phyloP scores from a whole-genome alignment of 2,888 invertebrate genomes.

The Nezara viridula region DNA sequence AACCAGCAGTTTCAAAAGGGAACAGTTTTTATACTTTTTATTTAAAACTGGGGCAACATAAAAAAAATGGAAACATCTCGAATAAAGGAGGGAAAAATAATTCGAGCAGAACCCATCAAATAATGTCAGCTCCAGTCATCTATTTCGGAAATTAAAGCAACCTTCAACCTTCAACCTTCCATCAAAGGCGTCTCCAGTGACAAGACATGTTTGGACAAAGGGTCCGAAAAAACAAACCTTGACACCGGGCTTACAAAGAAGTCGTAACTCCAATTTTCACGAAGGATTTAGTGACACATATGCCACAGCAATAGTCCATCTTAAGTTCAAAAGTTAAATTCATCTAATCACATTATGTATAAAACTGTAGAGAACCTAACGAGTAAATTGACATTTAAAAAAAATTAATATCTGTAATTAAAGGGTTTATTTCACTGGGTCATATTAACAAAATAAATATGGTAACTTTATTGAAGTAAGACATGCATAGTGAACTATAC shows the following conservation, averaged over 20 bases:
- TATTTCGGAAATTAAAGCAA: background rate
- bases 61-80: background rate
- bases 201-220: background rate
- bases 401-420: too few relatives aligned
- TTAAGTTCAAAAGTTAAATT: too few relatives aligned
- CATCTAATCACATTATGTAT: too few relatives aligned
- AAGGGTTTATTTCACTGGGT: too few relatives aligned
- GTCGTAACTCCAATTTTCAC: background rate
- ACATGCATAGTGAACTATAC: too few relatives aligned
- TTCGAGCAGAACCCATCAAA: background rate
- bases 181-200: background rate
- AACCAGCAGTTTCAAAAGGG: background rate
- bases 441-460: too few relatives aligned
- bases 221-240: background rate
- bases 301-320: background rate
- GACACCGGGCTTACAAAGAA: background rate
- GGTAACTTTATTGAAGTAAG: too few relatives aligned
- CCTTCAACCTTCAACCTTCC: background rate
- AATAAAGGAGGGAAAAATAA: background rate
- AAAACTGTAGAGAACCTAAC: too few relatives aligned
- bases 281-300: background rate
- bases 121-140: background rate
- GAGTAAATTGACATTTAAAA: too few relatives aligned
- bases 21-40: background rate
- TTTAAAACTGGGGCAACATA: background rate